phyloP scores from a whole-genome alignment of 2,797 vertebrate species.

The Cryptoblepharus egeriae region DNA sequence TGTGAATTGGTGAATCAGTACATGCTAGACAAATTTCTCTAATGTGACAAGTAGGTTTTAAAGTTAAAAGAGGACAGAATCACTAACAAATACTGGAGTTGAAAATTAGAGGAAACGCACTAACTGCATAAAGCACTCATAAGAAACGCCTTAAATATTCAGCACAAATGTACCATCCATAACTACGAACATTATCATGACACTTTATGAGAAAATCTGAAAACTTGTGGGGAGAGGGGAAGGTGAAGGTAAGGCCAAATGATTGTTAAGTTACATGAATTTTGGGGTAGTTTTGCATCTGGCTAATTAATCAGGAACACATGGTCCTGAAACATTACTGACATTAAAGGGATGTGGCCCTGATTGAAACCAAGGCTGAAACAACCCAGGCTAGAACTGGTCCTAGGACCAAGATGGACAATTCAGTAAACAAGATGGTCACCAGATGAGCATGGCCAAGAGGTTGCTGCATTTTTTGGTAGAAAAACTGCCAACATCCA shows the following conservation, averaged over 20 bases:
- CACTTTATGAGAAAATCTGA: not conserved
- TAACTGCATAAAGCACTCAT: not conserved
- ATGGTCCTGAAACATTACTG: too few relatives aligned
- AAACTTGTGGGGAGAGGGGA: not conserved
- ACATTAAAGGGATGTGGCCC: not conserved
- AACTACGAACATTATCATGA: not conserved
- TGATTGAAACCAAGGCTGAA: not conserved
- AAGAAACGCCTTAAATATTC: too few relatives aligned
- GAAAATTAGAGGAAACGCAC: not conserved
- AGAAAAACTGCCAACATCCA: not conserved
- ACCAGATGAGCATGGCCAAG: not conserved
- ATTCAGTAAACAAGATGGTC: not conserved
- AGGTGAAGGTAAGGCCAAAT: too few relatives aligned
- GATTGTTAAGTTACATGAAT: not conserved
- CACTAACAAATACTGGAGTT: not conserved
- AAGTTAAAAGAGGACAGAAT: not conserved
- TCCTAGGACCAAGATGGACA: not conserved
- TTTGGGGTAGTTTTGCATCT: not conserved
- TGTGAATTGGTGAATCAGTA: not conserved
- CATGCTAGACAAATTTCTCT: not conserved
- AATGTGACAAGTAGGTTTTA: not conserved
- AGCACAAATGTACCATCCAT: too few relatives aligned
- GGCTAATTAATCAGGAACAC: too few relatives aligned
- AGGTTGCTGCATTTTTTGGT: not conserved
- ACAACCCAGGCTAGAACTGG: not conserved